Evolutionary conservation across 2,797 vertebrate species (phyloP), one percentile per base, ranked within the genome.

Genomic region (Erithacus rubecula): DNA sequence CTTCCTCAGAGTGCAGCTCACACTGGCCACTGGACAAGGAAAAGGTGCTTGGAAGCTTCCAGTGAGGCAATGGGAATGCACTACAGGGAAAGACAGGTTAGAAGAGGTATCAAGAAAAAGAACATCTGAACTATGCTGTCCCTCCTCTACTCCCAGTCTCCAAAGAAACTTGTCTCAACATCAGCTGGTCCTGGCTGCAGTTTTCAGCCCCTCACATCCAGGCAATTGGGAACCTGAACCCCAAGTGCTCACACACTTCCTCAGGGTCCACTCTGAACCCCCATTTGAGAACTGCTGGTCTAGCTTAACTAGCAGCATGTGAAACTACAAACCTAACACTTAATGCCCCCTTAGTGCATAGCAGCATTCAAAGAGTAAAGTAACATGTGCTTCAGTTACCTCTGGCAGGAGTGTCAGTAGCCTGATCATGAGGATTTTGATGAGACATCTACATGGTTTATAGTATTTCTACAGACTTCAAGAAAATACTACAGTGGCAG

Each of bases 281-380:
- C 16, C 13, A 56, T 87, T 84, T 94, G 90, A 94, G 95, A 96
- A 95, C 94, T 94, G 94, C 93, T 97, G 96, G 77, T 81, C 91
- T 95, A 94, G 91, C 62, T 93, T 82, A 96, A 93, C 87, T 87
- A 97, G 95, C 94, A 97, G 95, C 91, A 92, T 6, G 68, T 32
- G 17, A 62, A 94, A 94, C 76, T 62, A 94, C 80, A 88, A 90
- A 85, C 55, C 62, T 44, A 94, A 89, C 69, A 81, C 32, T 85
- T 92, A 95, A 97, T 91, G 93, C 93, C 95, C 94, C 96, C 94
- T 90, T 83, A 89, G 88, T 92, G 94, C 92, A 94, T 93, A 96
- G 92, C 91, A 96, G 95, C 94, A 96, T 90, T 93, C 68, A 87
- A 83, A 93, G 83, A 96, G 67, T 90, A 87, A 95, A 93, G 91